Evolutionary conservation across 2,113 vertebrate genomes (phyloP), one percentile per base, ranked within the genome.

Genomic region (Anoplopoma fimbria): DNA sequence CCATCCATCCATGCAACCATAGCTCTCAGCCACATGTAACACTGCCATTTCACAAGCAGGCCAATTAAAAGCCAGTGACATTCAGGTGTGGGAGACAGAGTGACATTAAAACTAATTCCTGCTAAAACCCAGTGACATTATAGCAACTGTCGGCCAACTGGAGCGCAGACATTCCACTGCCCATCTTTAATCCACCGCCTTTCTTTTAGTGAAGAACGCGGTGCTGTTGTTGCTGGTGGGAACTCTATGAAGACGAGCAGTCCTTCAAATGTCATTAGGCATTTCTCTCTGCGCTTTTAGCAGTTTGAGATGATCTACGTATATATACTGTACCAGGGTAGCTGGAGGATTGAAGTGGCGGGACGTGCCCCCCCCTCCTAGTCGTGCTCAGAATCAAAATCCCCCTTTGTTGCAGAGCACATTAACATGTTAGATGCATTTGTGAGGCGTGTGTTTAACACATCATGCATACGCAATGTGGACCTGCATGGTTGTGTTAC

Each of bases 11-110:
- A 55, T 75, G 69, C 81, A 40, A 75, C 36, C 47, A 33, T 91
- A 34, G 89, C 92, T 92, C 57, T 40, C 69, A 86, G 93, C 74
- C 77, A 84, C 82, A 70, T 88, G 81, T 82, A 89, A 92, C 83
- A 40, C 69, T 83, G 90, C 75, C 85, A 79, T 90, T 94, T 91
- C 82, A 86, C 74, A 83, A 85, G 81, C 63, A 60, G 82, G 83
- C 91, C 93, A 94, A 94, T 95, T 94, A 94, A 95, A 94, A 89
- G 40, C 83, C 82, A 69, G 83, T 95, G 95, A 94, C 94, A 94
- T 96, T 95, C 90, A 91, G 87, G 86, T 89, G 76, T 83, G 72
- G 67, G 63, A 90, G 85, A 93, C 76, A 61, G 89, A 92, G 65
- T 94, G 94, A 93, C 94, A 95, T 95, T 95, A 93, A 93, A 90